Evolutionary conservation across 2,888 invertebrate genomes (phyloP), one percentile per base, ranked within the genome.

Genomic region (Megastigmus dorsalis): DNA sequence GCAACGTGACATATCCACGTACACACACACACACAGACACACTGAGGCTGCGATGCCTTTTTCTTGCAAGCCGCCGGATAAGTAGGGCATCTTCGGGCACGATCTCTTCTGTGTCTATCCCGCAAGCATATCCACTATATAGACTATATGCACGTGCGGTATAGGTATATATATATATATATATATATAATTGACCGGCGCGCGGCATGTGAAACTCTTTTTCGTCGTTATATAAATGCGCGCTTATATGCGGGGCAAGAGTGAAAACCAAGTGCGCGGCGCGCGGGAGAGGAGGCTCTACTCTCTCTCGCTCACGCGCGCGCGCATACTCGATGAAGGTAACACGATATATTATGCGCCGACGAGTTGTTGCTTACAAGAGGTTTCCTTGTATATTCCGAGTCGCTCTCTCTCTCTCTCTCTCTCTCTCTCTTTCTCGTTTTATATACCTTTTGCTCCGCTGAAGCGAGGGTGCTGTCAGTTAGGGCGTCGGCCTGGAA

Each of bases 1-100:
- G 45, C 45, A 9, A 28, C 23, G 36, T 13, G 33, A 2, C 52
- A n/a, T n/a, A n/a, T n/a, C n/a, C n/a, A n/a, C n/a, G n/a, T n/a
- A n/a, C n/a, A n/a, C n/a, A n/a, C n/a, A n/a, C n/a, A n/a, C n/a
- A 23, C 43, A 18, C 30, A 9, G 13, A 41, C 26, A 26, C 7
- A 23, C 3, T 4, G 38, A 5, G 45, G 20, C 20, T 15, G 18
- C 28, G 28, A 33, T 66, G 43, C 59, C 66, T 52, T 67, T 73
- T 73, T 73, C 73, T 66, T 45, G 48, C 43, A 45, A 83, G 79
- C 77, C 81, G 82, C 30, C 83, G 83, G 78, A 71, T 83, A 86
- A 83, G 79, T 85, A 84, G 86, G 86, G 82, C 85, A 86, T 85
- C 85, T 81, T 84, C 81, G 79, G 81, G 80, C 83, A 82, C 80